phyloP scores from a whole-genome alignment of 2,113 vertebrate species.

The Phasianus colchicus region DNA sequence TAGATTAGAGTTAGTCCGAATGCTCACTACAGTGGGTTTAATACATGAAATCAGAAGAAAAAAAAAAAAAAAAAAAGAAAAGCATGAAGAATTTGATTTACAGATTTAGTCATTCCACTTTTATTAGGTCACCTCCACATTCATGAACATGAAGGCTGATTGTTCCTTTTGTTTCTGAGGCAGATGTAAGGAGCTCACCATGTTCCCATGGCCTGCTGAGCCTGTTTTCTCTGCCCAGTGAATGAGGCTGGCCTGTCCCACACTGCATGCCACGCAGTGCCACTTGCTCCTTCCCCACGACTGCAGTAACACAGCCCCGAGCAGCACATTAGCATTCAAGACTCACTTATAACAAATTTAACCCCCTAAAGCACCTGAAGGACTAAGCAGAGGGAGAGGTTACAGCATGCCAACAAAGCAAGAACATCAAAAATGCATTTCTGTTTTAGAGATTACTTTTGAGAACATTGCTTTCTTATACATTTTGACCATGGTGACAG shows the following conservation, averaged over 20 bases:
- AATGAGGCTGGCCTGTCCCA: not conserved
- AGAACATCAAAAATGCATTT: not conserved
- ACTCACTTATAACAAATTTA: not conserved
- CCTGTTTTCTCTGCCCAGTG: not conserved
- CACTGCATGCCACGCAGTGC: fast-evolving
- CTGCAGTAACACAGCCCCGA: not conserved
- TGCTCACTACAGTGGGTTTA: not conserved
- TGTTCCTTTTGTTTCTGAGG: not conserved
- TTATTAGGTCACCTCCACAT: not conserved
- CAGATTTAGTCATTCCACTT: not conserved
- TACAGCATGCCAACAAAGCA: not conserved
- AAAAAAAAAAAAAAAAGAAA: not conserved
- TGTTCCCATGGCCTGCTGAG: not conserved
- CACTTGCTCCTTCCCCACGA: not conserved
- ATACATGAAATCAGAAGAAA: not conserved
- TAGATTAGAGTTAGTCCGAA: not conserved
- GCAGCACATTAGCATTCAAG: not conserved
- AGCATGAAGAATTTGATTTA: not conserved
- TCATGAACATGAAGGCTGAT: not conserved
- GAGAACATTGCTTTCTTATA: not conserved
- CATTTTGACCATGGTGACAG: not conserved
- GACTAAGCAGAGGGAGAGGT: not conserved
- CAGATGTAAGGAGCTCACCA: not conserved
- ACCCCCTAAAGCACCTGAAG: not conserved
- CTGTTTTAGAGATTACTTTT: not conserved